phyloP scores from a whole-genome alignment of 2,113 vertebrate species.

The Miniopterus natalensis region DNA sequence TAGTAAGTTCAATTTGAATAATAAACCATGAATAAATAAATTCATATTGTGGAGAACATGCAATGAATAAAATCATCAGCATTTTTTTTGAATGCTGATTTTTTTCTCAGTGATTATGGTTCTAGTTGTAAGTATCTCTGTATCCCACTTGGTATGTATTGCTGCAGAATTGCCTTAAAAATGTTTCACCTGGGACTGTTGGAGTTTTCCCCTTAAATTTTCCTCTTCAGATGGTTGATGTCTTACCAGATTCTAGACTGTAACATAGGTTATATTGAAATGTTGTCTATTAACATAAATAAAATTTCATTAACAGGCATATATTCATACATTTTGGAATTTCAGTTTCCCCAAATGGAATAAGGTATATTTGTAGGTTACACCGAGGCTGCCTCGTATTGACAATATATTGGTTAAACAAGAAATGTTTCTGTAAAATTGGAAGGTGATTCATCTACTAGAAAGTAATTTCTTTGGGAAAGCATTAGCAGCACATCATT shows the following conservation, averaged over 20 bases:
- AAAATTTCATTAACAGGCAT: constrained; percentile 39
- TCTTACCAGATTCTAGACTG: neutral
- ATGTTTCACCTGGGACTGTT: constrained; percentile 15
- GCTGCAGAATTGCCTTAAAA: constrained; percentile 28
- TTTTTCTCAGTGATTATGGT: neutral
- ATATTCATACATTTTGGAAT: constrained; percentile 46
- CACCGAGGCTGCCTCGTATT: constrained; percentile 77
- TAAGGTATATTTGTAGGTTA: constrained; percentile 60
- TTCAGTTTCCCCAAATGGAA: neutral
- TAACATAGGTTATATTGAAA: constrained; percentile 68
- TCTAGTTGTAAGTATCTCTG: neutral
- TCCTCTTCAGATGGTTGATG: neutral
- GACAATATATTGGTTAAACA: constrained; percentile 86
- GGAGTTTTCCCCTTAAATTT: constrained; percentile 41
- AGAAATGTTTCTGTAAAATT: constrained; percentile 87
- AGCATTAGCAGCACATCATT: constrained; percentile 89
- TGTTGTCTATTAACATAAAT: constrained; percentile 50
- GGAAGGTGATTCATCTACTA: constrained; percentile 87
- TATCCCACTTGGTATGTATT: neutral
- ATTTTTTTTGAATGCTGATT: neutral
- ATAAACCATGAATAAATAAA: neutral
- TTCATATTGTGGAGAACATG: neutral
- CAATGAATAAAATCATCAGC: constrained; percentile 32
- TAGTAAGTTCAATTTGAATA: constrained; percentile 91
- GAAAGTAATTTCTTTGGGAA: constrained; percentile 90